Evolutionary conservation across 2,113 vertebrate genomes (phyloP), one percentile per base, ranked within the genome.

Genomic region (Leptodactylus fuscus): DNA sequence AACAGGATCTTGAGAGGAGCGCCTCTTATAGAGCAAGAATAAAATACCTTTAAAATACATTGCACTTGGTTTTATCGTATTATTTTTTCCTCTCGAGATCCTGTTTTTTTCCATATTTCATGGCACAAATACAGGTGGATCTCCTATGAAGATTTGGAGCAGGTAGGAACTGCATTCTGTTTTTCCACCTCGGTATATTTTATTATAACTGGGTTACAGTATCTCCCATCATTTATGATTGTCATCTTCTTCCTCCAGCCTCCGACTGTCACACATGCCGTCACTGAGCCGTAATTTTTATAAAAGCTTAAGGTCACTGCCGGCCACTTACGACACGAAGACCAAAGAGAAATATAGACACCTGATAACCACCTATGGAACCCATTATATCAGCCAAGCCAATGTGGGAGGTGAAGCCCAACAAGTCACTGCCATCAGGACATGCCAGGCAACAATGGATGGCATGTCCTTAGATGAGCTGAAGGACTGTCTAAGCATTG

Each of bases 301-400:
- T 7, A 92, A 93, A 49, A 89, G 91, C 88, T 88, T 96, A n/a
- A 88, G 79, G 60, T 88, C 88, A 86, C 92, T 95, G 85, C 92
- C 94, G 0, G 85, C 58, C 88, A 81, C 75, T 8, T 88, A 93
- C 2, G 87, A 88, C 18, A 70, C 48, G 58, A 88, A 87, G 81
- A 89, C 87, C 60, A 91, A 76, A 89, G 86, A 87, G 1, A 65
- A 87, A 1, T 96, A 95, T 60, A 90, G 88, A 48, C 88, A 89
- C 0, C 88, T 94, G 11, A 93, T 95, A 75, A 88, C 92, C 86
- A 95, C 90, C 32, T 95, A 94, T 15, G 95, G 95, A 41, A 96
- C 95, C 8, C 95, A 96, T 86, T 96, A 93, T 78, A 93, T 95
- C 79, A 91, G 89, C n/a, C 93, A 92, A 86, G 94, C 95, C 51